Percentiles rank a stretch among this genome's conserved stretches.
Conservation (phyloP, 2,797 vertebrate genomes). For the Vireo griseus region DNA sequence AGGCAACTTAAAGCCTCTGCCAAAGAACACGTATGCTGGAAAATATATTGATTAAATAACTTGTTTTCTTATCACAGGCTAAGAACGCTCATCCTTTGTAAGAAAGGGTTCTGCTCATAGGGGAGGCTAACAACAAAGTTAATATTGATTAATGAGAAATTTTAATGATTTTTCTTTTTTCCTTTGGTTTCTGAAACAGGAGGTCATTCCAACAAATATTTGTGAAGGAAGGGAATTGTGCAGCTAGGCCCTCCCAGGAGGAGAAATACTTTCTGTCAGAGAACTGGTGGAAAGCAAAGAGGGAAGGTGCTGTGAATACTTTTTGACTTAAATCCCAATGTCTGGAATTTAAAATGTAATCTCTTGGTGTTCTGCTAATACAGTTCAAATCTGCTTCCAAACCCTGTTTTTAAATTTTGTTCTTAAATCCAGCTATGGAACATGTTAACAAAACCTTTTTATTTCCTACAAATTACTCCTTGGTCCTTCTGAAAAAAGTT, state of each 20-base stretch:
- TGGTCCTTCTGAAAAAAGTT: neutral
- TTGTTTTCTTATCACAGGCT: conserved; percentile 26
- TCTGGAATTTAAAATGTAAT: neutral
- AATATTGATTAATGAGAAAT: neutral
- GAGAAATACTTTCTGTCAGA: neutral
- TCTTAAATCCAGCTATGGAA: neutral
- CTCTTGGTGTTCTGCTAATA: neutral
- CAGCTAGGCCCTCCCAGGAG: neutral
- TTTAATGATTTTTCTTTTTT: neutral
- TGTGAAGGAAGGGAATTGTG: neutral
- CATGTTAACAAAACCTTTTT: neutral
- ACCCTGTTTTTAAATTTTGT: neutral
- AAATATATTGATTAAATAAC: conserved; percentile 53
- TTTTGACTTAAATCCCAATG: neutral
- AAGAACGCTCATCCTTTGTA: neutral
- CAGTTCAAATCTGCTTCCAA: neutral
- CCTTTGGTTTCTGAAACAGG: neutral
- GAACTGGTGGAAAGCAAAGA: neutral
- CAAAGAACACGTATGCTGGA: conserved; percentile 48
- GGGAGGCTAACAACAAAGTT: neutral
- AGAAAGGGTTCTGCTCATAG: neutral
- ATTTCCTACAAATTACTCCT: neutral
- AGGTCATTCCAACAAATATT: neutral
- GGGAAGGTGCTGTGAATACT: neutral
- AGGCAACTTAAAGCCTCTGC: neutral